A percentile compares a stretch with the other conserved stretches of the same genome.
Conservation (phyloP, 1,140 invertebrate genomes). For the Anastrepha ludens region DNA sequence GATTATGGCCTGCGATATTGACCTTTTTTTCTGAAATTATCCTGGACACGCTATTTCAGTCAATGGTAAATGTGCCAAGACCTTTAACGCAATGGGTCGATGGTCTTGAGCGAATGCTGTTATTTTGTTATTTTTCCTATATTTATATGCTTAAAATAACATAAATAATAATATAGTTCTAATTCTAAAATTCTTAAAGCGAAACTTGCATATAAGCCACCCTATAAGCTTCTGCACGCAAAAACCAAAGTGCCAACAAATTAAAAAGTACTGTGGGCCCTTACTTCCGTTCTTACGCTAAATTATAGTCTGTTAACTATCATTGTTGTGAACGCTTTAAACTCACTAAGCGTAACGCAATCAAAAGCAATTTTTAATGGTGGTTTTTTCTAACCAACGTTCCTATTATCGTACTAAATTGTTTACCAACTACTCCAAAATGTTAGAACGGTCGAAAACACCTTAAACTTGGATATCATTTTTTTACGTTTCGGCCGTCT, state of each 20-base stretch:
- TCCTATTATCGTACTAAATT: neutral
- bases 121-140: too few relatives aligned
- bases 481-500: neutral
- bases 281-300: neutral
- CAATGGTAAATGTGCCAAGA: too few relatives aligned
- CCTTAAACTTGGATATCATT: neutral
- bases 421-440: neutral
- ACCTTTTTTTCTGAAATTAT: too few relatives aligned
- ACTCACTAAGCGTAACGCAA: conserved; percentile 15
- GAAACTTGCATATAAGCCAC: too few relatives aligned
- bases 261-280: neutral
- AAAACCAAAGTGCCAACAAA: neutral
- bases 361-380: conserved; percentile 7
- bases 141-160: too few relatives aligned
- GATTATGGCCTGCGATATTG: too few relatives aligned
- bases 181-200: too few relatives aligned
- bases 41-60: too few relatives aligned
- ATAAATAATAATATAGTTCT: too few relatives aligned
- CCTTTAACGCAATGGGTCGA: too few relatives aligned
- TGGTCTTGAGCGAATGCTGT: too few relatives aligned
- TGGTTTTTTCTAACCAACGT: neutral
- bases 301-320: neutral
- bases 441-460: neutral
- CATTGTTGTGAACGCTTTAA: neutral
- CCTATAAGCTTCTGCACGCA: neutral